Evolutionary conservation across 2,113 vertebrate genomes (phyloP), one percentile per base, ranked within the genome.

Genomic region (Ailuropoda melanoleuca): DNA sequence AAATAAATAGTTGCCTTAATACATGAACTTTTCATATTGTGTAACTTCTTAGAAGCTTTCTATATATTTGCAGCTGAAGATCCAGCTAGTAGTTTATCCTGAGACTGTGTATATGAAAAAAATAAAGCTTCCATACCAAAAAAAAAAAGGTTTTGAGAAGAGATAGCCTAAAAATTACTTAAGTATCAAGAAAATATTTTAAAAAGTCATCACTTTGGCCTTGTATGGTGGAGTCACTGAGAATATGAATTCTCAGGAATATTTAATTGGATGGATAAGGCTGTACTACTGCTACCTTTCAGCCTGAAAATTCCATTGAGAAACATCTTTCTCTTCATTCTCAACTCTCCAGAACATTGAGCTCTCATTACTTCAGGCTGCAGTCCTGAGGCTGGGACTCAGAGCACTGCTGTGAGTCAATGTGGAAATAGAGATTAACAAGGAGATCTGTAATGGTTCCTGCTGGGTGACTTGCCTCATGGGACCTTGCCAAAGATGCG

Each of bases 401-500:
- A 72, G 75, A 91, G 85, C 55, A 37, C 39, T 46, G 13, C 72
- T 96, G 60, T 92, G 84, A 89, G 56, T 56, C 82, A 85, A 31
- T 18, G 4, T 23, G 6, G 85, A 90, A 89, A 88, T 64, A 97
- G n/a, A 96, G 37, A 85, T 78, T 90, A 86, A 43, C 26, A 56
- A 78, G 72, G 46, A n/a, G 50, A 56, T 94, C 89, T 43, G 9
- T 48, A 68, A 62, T 56, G 8, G 2, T 86, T 97, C 82, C 23
- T 15, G 2, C 53, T 29, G 75, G 90, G 26, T 90, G 72, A 46
- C 72, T 84, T 96, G 68, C 84, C 81, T 93, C 93, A 55, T 39
- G 14, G 9, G 9, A 64, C 95, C 97, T 99, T 77, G 98, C 98
- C 7, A 99, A 97, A 89, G 98, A 99, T 98, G 97, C 99, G 97